Evolutionary conservation across 2,113 vertebrate genomes (phyloP).

Genomic region (Lepus timidus): DNA sequence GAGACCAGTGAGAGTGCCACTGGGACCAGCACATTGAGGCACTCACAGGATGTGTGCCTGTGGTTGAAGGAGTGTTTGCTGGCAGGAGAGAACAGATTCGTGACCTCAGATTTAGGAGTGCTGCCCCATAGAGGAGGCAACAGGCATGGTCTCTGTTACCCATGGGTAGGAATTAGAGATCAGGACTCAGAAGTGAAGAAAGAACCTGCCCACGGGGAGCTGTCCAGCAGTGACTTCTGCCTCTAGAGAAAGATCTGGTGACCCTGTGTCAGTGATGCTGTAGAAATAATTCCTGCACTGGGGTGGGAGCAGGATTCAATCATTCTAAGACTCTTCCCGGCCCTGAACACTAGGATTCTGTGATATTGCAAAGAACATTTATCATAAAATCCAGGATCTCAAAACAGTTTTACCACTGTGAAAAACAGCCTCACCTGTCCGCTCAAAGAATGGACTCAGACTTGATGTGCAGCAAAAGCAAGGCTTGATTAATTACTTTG

Average conservation of each 20-base stretch:
- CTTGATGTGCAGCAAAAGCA: too few species aligned
- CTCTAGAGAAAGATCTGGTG: not conserved
- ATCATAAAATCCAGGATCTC: slow-evolving; percentile 11
- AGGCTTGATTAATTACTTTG: too few species aligned
- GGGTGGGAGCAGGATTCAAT: not conserved
- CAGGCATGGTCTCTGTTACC: not conserved
- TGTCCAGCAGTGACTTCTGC: not conserved
- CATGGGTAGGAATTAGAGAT: not conserved
- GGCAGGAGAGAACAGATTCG: not conserved
- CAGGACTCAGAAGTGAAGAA: not conserved
- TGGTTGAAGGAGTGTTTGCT: not conserved
- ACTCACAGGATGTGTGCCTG: not conserved
- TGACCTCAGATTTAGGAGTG: not conserved
- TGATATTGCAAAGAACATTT: not conserved
- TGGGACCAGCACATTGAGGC: not conserved
- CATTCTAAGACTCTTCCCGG: not conserved
- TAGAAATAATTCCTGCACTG: not conserved
- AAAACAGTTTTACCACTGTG: not conserved
- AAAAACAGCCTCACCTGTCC: too few species aligned
- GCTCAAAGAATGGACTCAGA: too few species aligned
- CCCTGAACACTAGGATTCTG: not conserved
- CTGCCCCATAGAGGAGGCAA: not conserved
- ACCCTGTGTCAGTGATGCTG: not conserved
- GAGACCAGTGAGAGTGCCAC: not conserved
- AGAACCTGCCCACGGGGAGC: not conserved